A percentile compares a stretch with the other conserved stretches of the same genome.
phyloP scores from a whole-genome alignment of 2,797 vertebrate species.

The Podarcis siculus region DNA sequence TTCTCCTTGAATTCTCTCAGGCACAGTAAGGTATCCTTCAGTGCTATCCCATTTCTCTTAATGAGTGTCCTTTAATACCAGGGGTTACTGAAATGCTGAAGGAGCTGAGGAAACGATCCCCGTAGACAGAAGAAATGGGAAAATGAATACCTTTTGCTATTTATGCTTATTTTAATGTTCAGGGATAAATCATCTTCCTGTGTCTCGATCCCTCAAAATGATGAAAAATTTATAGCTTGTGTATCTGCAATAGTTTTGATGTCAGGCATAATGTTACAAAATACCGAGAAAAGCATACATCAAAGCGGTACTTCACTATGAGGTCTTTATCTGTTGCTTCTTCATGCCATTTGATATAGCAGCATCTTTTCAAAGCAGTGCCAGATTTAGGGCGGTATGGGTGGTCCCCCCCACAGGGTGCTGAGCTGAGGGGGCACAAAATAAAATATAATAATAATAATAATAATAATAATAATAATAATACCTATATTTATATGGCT shows the following conservation, averaged over 20 bases:
- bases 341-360: conserved; percentile 7
- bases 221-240: background rate
- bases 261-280: background rate
- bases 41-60: background rate
- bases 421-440: no score
- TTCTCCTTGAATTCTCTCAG: background rate
- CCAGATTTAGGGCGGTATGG: no score
- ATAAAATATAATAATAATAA: no score
- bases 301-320: fast-evolving
- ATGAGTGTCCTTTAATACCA: background rate
- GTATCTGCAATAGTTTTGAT: background rate
- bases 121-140: background rate
- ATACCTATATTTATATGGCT: no score
- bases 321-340: conserved; percentile 12
- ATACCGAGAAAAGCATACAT: fast-evolving
- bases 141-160: background rate
- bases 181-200: conserved; percentile 6
- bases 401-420: no score
- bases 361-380: background rate
- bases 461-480: no score
- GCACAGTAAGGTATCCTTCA: background rate
- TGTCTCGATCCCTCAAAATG: fast-evolving
- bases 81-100: background rate
- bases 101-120: background rate
- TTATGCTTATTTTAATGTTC: background rate